Evolutionary conservation across 2,888 invertebrate species (phyloP).

Genomic region (Iselma pallidipennis): DNA sequence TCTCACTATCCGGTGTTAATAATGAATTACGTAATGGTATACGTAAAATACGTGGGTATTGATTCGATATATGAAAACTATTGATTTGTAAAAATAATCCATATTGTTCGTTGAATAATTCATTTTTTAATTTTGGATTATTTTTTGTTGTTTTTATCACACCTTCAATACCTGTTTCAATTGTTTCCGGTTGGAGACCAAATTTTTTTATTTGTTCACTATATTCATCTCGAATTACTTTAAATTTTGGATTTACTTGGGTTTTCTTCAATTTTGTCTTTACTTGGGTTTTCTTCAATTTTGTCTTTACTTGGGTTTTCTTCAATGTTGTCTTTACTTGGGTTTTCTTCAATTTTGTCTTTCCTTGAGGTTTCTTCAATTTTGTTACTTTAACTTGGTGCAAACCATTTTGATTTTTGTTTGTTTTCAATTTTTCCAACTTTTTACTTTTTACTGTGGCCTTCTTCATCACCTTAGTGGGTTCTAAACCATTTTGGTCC

Average conservation of each 20-base stretch:
- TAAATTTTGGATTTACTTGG: not conserved
- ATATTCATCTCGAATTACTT: conserved; percentile 3
- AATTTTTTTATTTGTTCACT: not conserved
- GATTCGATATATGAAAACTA: conserved; percentile 68
- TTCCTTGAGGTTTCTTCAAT: too few relatives aligned
- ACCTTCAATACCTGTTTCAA: conserved; percentile 32
- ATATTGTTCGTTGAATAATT: conserved; percentile 61
- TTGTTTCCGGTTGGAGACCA: not conserved
- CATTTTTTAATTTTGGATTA: conserved; percentile 47
- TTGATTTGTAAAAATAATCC: conserved; percentile 65
- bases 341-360: too few relatives aligned
- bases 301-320: too few relatives aligned
- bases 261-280: too few relatives aligned
- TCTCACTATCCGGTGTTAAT: conserved; percentile 67
- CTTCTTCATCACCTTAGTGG: not conserved
- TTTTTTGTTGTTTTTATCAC: conserved; percentile 46
- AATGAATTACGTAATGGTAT: conserved; percentile 67
- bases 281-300: too few relatives aligned
- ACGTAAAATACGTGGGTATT: conserved; percentile 63
- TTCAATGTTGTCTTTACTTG: too few relatives aligned
- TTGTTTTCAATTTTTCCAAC: not conserved
- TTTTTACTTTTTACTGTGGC: not conserved
- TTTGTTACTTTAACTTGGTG: too few relatives aligned
- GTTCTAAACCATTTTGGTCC: not conserved
- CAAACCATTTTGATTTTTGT: too few relatives aligned